Evolutionary conservation across 2,113 vertebrate genomes (phyloP).

Genomic region (Acrocephalus kingi): DNA sequence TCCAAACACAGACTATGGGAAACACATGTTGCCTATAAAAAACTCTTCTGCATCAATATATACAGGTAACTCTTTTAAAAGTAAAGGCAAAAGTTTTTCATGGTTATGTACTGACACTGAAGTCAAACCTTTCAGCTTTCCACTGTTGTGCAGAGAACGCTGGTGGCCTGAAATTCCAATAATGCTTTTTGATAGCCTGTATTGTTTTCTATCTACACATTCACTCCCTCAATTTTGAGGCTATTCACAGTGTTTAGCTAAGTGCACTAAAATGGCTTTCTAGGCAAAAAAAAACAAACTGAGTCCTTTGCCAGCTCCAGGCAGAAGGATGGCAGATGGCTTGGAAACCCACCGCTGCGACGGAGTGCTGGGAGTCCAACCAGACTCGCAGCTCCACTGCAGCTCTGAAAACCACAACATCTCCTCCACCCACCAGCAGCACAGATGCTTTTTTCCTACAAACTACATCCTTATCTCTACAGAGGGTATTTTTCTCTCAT

Average conservation of each 20-base stretch:
- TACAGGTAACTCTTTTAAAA: not conserved
- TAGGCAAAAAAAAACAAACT: not conserved
- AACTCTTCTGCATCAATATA: not conserved
- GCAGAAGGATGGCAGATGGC: not conserved
- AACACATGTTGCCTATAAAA: not conserved
- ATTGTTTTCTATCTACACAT: not conserved
- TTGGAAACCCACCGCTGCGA: not conserved
- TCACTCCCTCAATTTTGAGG: not conserved
- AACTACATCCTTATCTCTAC: not conserved
- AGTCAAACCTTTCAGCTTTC: not conserved
- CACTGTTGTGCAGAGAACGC: not conserved
- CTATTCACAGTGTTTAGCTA: not conserved
- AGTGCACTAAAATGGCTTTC: not conserved
- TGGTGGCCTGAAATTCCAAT: not conserved
- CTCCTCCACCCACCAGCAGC: not conserved
- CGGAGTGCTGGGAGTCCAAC: rapidly evolving
- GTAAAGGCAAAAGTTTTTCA: not conserved
- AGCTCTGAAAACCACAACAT: not conserved
- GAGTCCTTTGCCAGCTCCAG: not conserved
- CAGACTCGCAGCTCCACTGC: not conserved
- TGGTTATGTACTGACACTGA: not conserved
- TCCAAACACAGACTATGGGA: not conserved
- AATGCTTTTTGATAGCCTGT: not conserved
- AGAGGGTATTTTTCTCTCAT: not conserved
- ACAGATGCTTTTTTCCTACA: not conserved